Percentiles rank a stretch among this genome's conserved stretches.
Conservation (phyloP, 2,888 invertebrate species). For the Drosophila niveifrons region DNA sequence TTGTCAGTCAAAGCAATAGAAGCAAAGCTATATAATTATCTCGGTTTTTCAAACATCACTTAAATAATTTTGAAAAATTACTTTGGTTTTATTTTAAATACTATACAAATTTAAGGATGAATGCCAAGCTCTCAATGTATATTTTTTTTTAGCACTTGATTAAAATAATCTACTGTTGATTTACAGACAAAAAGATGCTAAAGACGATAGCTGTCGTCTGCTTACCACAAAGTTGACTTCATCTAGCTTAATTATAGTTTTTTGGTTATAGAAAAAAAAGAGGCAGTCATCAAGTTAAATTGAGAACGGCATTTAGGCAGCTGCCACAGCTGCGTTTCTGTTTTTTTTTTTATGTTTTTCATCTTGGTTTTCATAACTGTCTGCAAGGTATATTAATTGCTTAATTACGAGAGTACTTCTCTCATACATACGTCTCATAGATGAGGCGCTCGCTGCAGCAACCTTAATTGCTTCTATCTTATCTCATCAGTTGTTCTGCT, state of each 20-base stretch:
- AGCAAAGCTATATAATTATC: too few species aligned
- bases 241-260: not conserved
- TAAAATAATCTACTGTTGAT: too few species aligned
- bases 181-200: too few species aligned
- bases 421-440: slow-evolving; percentile 17
- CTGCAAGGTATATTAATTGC: slow-evolving; percentile 46
- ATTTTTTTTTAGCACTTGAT: too few species aligned
- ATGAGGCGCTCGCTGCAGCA: slow-evolving; percentile 30
- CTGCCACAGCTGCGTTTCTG: slow-evolving; percentile 8
- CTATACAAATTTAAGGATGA: too few species aligned
- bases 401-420: slow-evolving; percentile 33
- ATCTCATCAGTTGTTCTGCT: slow-evolving; percentile 41
- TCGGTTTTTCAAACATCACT: too few species aligned
- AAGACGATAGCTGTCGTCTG: too few species aligned
- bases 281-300: not conserved
- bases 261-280: not conserved
- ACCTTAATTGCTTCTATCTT: slow-evolving; percentile 53
- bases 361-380: slow-evolving; percentile 17
- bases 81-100: too few species aligned
- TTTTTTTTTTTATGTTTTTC: too few species aligned
- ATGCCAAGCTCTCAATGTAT: too few species aligned
- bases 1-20: too few species aligned
- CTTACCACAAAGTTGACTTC: not conserved
- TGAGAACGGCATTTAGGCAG: slow-evolving; percentile 1
- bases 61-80: too few species aligned